Percentiles rank a stretch among this genome's conserved stretches.
phyloP scores from a whole-genome alignment of 2,888 invertebrate species.

The Andricus quercusramuli region DNA sequence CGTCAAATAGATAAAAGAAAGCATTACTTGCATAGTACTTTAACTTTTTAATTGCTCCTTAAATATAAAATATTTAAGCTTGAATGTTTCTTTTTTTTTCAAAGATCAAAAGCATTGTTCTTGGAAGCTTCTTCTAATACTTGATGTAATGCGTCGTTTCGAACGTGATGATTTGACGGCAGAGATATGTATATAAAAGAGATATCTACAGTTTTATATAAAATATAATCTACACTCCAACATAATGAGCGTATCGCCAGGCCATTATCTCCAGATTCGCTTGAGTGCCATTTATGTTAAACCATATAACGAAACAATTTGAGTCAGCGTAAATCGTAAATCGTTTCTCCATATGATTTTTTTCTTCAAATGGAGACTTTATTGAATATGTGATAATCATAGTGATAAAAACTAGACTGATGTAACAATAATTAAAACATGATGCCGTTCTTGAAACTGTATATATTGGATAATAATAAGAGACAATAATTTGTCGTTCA shows the following conservation, averaged over 20 bases:
- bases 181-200: not conserved
- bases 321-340: not conserved
- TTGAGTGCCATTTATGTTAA: not conserved
- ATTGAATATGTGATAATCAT: not conserved
- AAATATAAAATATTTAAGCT: too few species aligned
- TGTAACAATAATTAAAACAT: not conserved
- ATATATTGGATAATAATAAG: not conserved
- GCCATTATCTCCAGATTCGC: not conserved
- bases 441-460: not conserved
- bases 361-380: not conserved
- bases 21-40: too few species aligned
- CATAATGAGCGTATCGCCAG: not conserved
- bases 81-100: too few species aligned
- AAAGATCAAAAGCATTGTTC: too few species aligned
- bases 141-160: not conserved
- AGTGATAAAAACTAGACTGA: not conserved
- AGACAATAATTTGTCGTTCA: not conserved
- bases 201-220: slow-evolving; percentile 22
- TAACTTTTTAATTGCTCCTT: too few species aligned
- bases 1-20: too few species aligned
- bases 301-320: not conserved
- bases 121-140: too few species aligned
- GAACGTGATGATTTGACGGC: not conserved
- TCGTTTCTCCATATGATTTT: not conserved
- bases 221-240: not conserved